These are phyloP conservation scores for Galemys pyrenaicus DNA, from an alignment of 2,113 vertebrate species.

Conservation along the genomic window DNA sequence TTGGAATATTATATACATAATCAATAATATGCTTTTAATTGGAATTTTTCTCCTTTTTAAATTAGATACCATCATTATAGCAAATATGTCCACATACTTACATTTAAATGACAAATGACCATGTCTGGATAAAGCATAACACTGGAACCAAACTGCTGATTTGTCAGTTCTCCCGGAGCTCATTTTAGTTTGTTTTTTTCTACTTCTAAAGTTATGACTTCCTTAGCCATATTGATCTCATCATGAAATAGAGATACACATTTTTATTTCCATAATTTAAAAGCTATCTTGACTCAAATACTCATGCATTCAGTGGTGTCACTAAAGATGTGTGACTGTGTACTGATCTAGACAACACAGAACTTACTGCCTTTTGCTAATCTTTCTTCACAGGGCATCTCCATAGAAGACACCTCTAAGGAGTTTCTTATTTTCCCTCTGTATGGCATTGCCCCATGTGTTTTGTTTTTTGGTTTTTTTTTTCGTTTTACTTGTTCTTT, in stretches of 20 bases:
- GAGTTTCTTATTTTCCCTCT: background rate
- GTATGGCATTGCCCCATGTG: background rate
- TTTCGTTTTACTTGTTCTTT: background rate
- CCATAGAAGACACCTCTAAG: background rate
- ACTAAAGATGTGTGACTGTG: background rate
- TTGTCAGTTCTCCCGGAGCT: background rate
- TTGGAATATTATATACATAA: background rate
- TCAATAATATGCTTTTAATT: background rate
- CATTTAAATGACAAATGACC: background rate
- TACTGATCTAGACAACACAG: no score
- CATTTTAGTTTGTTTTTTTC: background rate
- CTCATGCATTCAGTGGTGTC: background rate
- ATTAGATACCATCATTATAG: background rate
- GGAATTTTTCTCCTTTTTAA: background rate
- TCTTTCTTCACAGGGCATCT: background rate
- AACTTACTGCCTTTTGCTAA: background rate
- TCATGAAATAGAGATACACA: background rate
- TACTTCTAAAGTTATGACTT: background rate
- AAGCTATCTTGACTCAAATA: background rate
- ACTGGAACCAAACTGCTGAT: background rate
- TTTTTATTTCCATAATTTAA: background rate
- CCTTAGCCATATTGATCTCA: background rate
- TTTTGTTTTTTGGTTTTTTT: no score
- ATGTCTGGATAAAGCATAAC: background rate
- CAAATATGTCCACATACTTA: background rate